These are phyloP conservation scores for Drosophila anomalata DNA, from an alignment of 2,888 invertebrate species.

Conservation along the genomic window DNA sequence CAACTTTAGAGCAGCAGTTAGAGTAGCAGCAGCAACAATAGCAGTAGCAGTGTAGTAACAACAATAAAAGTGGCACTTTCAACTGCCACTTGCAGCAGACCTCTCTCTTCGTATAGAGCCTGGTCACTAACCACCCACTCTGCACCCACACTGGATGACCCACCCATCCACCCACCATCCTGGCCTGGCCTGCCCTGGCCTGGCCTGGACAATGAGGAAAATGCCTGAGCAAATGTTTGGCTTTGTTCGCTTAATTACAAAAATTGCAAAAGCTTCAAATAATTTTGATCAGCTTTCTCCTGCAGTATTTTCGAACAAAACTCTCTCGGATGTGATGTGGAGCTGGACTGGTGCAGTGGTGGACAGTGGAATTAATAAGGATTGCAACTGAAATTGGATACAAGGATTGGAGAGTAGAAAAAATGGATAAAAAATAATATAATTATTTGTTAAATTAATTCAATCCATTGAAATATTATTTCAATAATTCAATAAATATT, in stretches of 20 bases:
- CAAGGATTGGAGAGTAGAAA: too few relatives aligned
- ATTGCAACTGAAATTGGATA: neutral
- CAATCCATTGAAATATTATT: too few relatives aligned
- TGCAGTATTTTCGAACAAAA: slow-evolving; percentile 21
- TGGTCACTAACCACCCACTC: slow-evolving; percentile 1
- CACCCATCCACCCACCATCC: neutral
- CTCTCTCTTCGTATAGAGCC: neutral
- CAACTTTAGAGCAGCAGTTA: slow-evolving; percentile 38
- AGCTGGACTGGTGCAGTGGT: neutral
- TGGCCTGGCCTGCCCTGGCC: slow-evolving; percentile 6
- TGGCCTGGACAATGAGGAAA: slow-evolving; percentile 41
- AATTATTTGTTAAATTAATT: too few relatives aligned
- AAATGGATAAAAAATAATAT: too few relatives aligned
- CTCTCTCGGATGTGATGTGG: slow-evolving; percentile 1
- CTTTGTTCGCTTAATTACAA: slow-evolving; percentile 62
- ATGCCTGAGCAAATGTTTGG: slow-evolving; percentile 55
- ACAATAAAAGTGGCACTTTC: slow-evolving; percentile 51
- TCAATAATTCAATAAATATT: neutral
- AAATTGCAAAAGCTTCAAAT: slow-evolving; percentile 61
- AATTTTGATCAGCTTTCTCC: slow-evolving; percentile 54
- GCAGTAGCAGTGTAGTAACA: slow-evolving; percentile 28
- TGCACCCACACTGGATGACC: slow-evolving; percentile 6
- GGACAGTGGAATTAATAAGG: neutral
- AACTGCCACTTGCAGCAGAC: slow-evolving; percentile 39
- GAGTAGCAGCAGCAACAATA: slow-evolving; percentile 17